Base-by-base conservation (phyloP, 2,113 vertebrate genomes). In the Cyprinodon brontotheroides region DNA sequence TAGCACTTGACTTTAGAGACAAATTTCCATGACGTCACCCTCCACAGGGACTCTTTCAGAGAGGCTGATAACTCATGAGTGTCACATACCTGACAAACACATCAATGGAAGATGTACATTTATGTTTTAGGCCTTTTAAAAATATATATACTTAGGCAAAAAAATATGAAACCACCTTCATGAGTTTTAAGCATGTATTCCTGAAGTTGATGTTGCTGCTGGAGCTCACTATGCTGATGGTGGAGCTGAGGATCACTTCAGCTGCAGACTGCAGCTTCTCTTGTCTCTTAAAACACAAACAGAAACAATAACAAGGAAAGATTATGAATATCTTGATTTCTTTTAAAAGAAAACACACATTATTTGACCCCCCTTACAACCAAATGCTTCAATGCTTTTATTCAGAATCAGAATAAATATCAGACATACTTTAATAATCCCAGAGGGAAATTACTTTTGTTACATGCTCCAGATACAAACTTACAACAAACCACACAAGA, bases 161-260 rank as follows among this genome's bases (percentile, higher is more conserved):
- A 57, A 1, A 7, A 57, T 5, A 65, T 11, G 7, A 15, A 37
- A 6, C 39, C 70, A 95, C 94, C 93, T 86, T 92, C 92, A 95
- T 94, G 77, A 40, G 72, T 61, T 73, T 86, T 61, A 93, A 77
- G 77, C 94, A 95, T 63, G 88, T 76, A 2, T 80, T 86, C 74
- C 94, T 93, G 89, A 95, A 95, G 53, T 82, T 80, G 75, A 85
- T 29, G 75, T 85, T 93, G 74, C 85, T 93, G 89, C 94, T 95
- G 87, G 87, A 76, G 81, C 82, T 93, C 82, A 95, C 86, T 20
- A 94, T 88, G 78, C 81, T 84, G 65, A 90, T 80, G 20, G 92
- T 67, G 1, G 92, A 93, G 61, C 82, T 88, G 63, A 92, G 75
- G 75, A 95, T 93, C 70, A 93, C 90, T 1, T 90, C 72, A 66